Conservation (phyloP, 2,888 invertebrate species). For the Megaustenia siamemsis region DNA sequence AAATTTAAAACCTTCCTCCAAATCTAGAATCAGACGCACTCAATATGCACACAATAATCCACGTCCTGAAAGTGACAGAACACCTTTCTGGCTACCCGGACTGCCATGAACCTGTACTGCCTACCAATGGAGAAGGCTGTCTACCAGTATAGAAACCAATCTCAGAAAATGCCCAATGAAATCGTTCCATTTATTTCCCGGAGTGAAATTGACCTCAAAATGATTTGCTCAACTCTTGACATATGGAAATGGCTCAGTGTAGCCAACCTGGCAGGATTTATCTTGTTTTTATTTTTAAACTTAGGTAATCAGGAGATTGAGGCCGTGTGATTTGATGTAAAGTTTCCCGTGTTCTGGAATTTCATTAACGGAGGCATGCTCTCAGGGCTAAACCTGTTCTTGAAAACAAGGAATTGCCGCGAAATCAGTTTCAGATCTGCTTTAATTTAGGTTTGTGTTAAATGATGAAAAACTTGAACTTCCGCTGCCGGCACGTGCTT, state of each 20-base stretch:
- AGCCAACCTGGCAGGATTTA: constrained; percentile 26
- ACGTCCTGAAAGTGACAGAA: too few species aligned
- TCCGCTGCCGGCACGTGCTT: not conserved
- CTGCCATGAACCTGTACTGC: too few species aligned
- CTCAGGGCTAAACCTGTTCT: not conserved
- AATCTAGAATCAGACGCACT: too few species aligned
- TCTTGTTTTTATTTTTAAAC: not conserved
- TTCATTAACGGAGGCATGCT: constrained; percentile 24
- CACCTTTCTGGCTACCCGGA: too few species aligned
- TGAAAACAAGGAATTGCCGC: not conserved
- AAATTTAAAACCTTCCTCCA: too few species aligned
- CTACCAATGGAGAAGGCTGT: too few species aligned
- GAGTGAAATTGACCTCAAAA: constrained; percentile 8
- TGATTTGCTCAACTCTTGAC: constrained; percentile 29
- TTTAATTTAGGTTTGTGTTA: not conserved
- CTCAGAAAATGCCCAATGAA: constrained; percentile 8
- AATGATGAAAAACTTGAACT: not conserved
- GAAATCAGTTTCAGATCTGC: not conserved
- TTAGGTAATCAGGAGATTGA: constrained; percentile 26
- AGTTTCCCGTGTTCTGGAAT: constrained; percentile 21
- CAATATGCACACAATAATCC: too few species aligned
- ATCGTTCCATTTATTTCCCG: constrained; percentile 6
- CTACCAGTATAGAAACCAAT: too few species aligned
- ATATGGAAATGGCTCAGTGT: constrained; percentile 20
- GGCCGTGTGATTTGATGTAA: not conserved